These are phyloP conservation scores for Neosalanx taihuensis DNA, from an alignment of 2,797 vertebrate species.

Conservation along the genomic window DNA sequence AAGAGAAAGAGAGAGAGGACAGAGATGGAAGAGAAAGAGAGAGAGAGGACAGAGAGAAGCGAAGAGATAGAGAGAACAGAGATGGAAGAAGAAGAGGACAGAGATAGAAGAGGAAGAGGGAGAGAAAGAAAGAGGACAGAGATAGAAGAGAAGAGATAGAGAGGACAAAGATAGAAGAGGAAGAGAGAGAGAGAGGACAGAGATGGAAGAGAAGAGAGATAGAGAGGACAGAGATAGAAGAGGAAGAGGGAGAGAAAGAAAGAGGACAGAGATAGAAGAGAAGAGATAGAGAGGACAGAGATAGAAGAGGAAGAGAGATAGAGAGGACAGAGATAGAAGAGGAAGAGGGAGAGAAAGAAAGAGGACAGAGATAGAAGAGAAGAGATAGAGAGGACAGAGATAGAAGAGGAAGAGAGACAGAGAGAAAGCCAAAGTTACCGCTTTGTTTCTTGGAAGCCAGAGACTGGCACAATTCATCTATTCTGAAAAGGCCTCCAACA, in stretches of 20 bases:
- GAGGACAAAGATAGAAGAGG: background rate
- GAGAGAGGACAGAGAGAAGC: background rate
- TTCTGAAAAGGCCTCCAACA: slow-evolving; percentile 49
- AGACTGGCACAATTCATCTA: slow-evolving; percentile 53
- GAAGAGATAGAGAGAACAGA: background rate
- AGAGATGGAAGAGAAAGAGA: background rate
- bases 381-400: background rate
- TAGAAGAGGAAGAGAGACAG: background rate
- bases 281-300: background rate
- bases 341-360: background rate
- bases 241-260: background rate
- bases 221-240: background rate
- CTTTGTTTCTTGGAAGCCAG: slow-evolving; percentile 35
- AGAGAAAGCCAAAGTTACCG: background rate
- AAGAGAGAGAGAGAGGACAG: background rate
- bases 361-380: background rate
- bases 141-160: background rate
- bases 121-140: background rate
- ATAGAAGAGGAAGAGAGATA: background rate
- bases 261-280: background rate
- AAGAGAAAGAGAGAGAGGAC: too few relatives aligned
- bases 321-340: too few relatives aligned
- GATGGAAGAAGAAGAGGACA: background rate
- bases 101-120: background rate
- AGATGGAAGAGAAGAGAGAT: background rate